phyloP scores from a whole-genome alignment of 2,797 vertebrate genomes.

The Poeciliopsis paucimaculata region DNA sequence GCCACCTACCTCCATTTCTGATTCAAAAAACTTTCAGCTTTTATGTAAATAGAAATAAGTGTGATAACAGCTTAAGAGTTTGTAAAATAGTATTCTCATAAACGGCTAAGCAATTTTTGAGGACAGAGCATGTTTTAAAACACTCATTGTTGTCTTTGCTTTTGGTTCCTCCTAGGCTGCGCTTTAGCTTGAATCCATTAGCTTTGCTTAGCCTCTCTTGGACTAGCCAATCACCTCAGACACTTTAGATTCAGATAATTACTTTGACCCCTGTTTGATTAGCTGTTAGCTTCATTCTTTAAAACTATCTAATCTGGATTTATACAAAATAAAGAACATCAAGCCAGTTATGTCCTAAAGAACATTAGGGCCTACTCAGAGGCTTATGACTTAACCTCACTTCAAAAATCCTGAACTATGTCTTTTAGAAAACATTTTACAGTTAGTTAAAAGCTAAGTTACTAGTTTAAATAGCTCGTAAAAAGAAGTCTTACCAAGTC shows the following conservation, averaged over 20 bases:
- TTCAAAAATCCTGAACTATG: not conserved
- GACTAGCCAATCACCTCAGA: not conserved
- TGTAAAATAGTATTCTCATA: not conserved
- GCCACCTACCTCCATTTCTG: not conserved
- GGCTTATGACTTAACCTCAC: not conserved
- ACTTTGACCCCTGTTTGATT: not conserved
- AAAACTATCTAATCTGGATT: not conserved
- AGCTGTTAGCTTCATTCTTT: not conserved
- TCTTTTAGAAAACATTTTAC: not conserved
- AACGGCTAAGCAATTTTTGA: not conserved
- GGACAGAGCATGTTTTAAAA: not conserved
- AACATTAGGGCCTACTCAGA: not conserved
- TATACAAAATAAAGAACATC: not conserved
- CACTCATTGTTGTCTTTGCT: not conserved
- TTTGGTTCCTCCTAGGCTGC: not conserved
- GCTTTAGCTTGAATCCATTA: not conserved
- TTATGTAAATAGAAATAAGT: not conserved
- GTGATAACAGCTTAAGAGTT: not conserved
- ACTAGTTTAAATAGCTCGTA: not conserved
- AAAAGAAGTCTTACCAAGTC: not conserved
- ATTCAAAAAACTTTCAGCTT: not conserved
- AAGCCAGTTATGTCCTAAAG: not conserved
- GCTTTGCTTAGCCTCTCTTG: not conserved
- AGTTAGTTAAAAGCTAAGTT: not conserved
- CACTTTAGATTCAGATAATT: not conserved